Evolutionary conservation across 2,888 invertebrate species (phyloP).

Genomic region (Himalopsyche tibetana): DNA sequence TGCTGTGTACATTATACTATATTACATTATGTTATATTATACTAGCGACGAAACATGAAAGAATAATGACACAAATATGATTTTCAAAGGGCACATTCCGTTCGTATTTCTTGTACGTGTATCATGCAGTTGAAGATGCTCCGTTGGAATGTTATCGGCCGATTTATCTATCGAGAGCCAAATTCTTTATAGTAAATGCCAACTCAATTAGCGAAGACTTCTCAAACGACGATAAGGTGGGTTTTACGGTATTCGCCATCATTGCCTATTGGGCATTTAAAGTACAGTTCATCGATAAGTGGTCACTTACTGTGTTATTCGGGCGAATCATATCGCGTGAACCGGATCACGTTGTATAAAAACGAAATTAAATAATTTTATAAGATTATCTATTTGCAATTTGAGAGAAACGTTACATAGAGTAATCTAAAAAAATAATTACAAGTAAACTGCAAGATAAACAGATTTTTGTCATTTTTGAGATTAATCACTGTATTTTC

Average conservation of each 20-base stretch:
- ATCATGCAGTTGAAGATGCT: neutral
- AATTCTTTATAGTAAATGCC: constrained; percentile 37
- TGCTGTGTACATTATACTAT: no score
- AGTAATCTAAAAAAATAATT: no score
- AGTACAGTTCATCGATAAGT: constrained; percentile 36
- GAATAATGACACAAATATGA: no score
- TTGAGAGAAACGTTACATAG: no score
- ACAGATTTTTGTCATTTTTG: no score
- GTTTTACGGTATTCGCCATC: constrained; percentile 4
- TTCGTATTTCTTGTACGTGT: neutral
- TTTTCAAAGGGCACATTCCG: constrained; percentile 33
- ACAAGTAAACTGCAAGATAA: no score
- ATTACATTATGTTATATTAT: no score
- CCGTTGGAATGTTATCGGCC: constrained; percentile 9
- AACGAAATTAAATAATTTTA: no score
- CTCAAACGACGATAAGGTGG: neutral
- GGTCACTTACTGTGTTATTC: neutral
- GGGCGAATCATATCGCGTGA: neutral
- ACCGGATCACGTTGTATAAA: neutral
- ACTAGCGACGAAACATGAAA: no score
- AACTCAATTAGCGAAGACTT: constrained; percentile 16
- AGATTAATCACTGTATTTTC: no score
- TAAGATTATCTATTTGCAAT: no score
- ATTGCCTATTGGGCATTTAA: constrained; percentile 22
- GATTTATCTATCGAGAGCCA: constrained; percentile 24